Evolutionary conservation across 2,888 invertebrate genomes (phyloP).

Genomic region (Stomorhina lunata): DNA sequence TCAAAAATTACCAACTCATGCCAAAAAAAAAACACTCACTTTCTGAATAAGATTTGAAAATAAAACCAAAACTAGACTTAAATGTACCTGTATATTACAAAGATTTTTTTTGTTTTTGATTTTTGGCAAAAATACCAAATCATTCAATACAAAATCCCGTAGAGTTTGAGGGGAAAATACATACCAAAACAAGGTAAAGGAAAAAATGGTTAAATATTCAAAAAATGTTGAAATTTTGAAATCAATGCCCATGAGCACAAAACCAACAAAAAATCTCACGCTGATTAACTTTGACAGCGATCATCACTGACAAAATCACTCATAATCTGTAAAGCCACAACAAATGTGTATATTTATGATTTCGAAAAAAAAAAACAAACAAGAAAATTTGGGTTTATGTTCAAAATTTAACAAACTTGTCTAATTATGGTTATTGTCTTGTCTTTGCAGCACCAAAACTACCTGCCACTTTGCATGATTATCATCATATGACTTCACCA

Average conservation of each 20-base stretch:
- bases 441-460: slow-evolving; percentile 84
- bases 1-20: slow-evolving; percentile 51
- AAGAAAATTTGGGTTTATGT: slow-evolving; percentile 40
- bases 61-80: slow-evolving; percentile 38
- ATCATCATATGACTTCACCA: slow-evolving; percentile 76
- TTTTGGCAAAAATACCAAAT: slow-evolving; percentile 62
- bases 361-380: slow-evolving; percentile 63
- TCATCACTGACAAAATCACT: slow-evolving; percentile 72
- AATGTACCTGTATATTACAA: slow-evolving; percentile 54
- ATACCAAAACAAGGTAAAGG: slow-evolving; percentile 1
- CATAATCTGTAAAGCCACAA: slow-evolving; percentile 65
- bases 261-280: slow-evolving; percentile 71
- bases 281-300: slow-evolving; percentile 78
- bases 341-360: slow-evolving; percentile 69
- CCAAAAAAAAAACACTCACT: slow-evolving; percentile 50
- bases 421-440: slow-evolving; percentile 59
- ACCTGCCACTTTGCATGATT: slow-evolving; percentile 82
- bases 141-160: slow-evolving; percentile 69
- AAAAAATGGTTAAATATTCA: slow-evolving; percentile 56
- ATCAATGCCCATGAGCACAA: slow-evolving; percentile 55
- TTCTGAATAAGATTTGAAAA: slow-evolving; percentile 2
- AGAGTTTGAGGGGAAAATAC: slow-evolving; percentile 25
- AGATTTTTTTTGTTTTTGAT: slow-evolving; percentile 12
- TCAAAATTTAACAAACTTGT: slow-evolving; percentile 65
- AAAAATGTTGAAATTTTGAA: slow-evolving; percentile 13